Conservation (phyloP, 2,113 vertebrate genomes). For the Castor canadensis region DNA sequence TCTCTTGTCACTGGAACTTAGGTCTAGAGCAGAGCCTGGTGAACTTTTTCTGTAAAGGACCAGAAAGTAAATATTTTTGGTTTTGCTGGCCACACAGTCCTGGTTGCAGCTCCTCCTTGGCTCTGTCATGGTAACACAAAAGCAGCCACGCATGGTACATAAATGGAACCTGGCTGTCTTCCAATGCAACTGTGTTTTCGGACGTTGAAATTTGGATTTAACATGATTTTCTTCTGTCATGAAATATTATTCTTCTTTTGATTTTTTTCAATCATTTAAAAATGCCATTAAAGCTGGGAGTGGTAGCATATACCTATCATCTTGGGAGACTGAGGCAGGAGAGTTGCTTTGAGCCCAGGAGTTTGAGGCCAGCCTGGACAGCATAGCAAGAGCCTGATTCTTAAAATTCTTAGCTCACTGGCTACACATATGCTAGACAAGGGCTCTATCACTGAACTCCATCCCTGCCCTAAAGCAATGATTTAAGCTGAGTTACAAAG, state of each 20-base stretch:
- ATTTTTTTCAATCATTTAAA: conserved; percentile 36
- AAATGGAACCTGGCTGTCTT: neutral
- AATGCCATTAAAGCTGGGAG: neutral
- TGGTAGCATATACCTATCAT: no score
- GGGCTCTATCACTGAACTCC: no score
- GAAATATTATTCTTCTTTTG: conserved; percentile 16
- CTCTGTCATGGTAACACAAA: neutral
- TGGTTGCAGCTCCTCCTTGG: neutral
- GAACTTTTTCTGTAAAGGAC: conserved; percentile 42
- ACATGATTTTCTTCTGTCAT: conserved; percentile 39
- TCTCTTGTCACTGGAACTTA: conserved; percentile 12
- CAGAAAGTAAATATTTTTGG: conserved; percentile 50
- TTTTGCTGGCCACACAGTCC: conserved; percentile 6
- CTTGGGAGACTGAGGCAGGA: neutral
- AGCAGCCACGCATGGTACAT: neutral
- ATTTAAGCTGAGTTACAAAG: no score
- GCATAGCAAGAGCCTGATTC: neutral
- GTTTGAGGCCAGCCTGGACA: neutral
- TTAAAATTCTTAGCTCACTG: neutral
- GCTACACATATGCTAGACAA: no score
- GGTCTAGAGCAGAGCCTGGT: neutral
- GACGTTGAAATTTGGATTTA: conserved; percentile 35
- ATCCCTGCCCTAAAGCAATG: no score
- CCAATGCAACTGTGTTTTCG: conserved; percentile 28
- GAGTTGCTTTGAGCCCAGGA: neutral